Evolutionary conservation across 1,140 invertebrate species (phyloP), one percentile per base, ranked within the genome.

Genomic region (Tetranychus urticae): DNA sequence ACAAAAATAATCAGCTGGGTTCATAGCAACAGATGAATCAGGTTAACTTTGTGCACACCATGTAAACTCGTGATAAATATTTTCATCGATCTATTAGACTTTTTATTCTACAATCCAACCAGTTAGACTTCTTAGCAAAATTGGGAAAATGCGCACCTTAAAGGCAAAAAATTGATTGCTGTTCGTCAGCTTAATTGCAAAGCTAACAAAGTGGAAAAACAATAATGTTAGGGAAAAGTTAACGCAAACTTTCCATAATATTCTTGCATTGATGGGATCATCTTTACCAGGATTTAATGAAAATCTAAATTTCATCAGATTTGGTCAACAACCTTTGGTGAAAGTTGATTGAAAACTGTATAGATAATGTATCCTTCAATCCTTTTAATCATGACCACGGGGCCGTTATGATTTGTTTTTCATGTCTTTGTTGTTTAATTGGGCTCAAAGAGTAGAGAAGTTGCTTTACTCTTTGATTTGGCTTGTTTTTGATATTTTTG

Each of bases 261-360:
- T 34, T 57, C 52, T 33, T 66, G 61, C 34, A 23, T 23, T 23
- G 23, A 23, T 23, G 23, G 23, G 0, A 23, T 23, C 91, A 33
- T 97, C 97, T 72, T 78, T 98, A 45, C 93, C 93, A 2, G 93
- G 97, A 78, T 86, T 23, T 0, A 23, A 23, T 0, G 23, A 0
- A 23, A 23, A 23, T 23, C 23, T 23, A 23, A 23, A 23, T 23
- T 23, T 23, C 0, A 23, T 0, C 23, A 23, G 23, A 23, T 23
- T 23, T 23, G 23, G 23, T 23, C 23, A 23, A 23, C 23, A 23
- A 23, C 23, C 23, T 23, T 23, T 23, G 23, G 23, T 23, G 23
- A 23, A 23, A 23, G 23, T 23, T 23, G 23, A 23, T 23, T 23
- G 23, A 23, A 23, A 23, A 23, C 23, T 23, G 23, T 23, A 23